phyloP scores from a whole-genome alignment of 2,888 invertebrate genomes.

The Tortrix viridana region DNA sequence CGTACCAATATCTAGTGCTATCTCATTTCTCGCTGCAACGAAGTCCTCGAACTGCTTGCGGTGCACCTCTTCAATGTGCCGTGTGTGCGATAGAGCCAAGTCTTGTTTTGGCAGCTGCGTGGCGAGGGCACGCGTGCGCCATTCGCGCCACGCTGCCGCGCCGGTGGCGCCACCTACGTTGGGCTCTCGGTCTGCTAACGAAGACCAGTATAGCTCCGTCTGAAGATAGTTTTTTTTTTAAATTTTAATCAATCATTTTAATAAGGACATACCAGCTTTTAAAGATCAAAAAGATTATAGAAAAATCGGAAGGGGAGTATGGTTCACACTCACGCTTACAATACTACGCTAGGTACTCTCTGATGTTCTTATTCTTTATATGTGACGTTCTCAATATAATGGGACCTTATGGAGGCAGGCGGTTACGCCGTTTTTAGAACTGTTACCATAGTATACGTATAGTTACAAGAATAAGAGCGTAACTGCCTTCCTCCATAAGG shows the following conservation, averaged over 20 bases:
- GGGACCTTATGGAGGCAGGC: no score
- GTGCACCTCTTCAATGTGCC: slow-evolving; percentile 91
- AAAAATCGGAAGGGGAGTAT: no score
- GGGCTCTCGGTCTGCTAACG: slow-evolving; percentile 89
- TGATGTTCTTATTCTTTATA: no score
- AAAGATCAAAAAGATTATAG: no score
- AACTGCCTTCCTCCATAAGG: no score
- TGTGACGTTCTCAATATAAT: no score
- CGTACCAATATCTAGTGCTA: slow-evolving; percentile 95
- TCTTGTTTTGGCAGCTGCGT: slow-evolving; percentile 97
- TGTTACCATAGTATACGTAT: no score
- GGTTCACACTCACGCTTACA: no score
- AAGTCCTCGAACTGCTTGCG: slow-evolving; percentile 96
- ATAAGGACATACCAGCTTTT: no score
- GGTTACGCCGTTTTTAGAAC: no score
- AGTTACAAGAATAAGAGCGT: no score
- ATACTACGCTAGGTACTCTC: no score
- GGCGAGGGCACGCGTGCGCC: slow-evolving; percentile 86
- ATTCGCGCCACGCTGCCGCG: slow-evolving; percentile 72
- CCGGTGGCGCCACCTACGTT: slow-evolving; percentile 71
- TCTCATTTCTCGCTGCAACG: slow-evolving; percentile 96
- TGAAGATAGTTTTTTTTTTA: slow-evolving; percentile 65
- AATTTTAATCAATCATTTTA: slow-evolving; percentile 13
- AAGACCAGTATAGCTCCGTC: slow-evolving; percentile 97
- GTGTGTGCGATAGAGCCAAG: slow-evolving; percentile 94